Conservation (phyloP, 1,140 invertebrate genomes). For the Microplitis mediator region DNA sequence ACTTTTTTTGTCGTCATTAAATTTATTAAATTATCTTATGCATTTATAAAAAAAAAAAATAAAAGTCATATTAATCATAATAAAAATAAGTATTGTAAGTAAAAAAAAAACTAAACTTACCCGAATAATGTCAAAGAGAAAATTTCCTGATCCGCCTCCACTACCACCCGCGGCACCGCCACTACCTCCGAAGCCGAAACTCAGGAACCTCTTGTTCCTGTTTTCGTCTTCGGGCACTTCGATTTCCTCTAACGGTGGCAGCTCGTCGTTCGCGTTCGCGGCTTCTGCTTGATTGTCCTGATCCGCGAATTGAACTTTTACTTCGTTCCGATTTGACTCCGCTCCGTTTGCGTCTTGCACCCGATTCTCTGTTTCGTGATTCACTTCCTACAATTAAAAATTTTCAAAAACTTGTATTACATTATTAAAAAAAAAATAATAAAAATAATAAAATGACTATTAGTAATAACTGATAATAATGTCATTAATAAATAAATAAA, state of each 20-base stretch:
- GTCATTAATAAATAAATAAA: neutral
- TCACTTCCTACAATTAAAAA: conserved; percentile 48
- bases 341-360: conserved; percentile 54
- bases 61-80: neutral
- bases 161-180: conserved; percentile 61
- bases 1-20: too few relatives aligned
- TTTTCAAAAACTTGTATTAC: neutral
- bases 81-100: neutral
- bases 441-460: too few relatives aligned
- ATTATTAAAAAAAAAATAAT: too few relatives aligned
- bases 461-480: too few relatives aligned
- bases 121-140: conserved; percentile 85
- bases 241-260: conserved; percentile 66
- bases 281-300: conserved; percentile 56
- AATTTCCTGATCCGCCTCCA: conserved; percentile 79
- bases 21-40: too few relatives aligned
- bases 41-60: neutral
- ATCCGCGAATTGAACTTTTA: conserved; percentile 67
- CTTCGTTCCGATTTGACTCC: conserved; percentile 69
- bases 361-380: conserved; percentile 59
- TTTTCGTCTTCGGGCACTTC: conserved; percentile 74
- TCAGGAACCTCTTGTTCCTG: conserved; percentile 79
- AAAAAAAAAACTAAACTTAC: conserved; percentile 64
- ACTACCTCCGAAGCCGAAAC: conserved; percentile 63
- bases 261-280: conserved; percentile 57